Evolutionary conservation across 1,140 invertebrate genomes (phyloP), one percentile per base, ranked within the genome.

Genomic region (Cyclina sinensis): DNA sequence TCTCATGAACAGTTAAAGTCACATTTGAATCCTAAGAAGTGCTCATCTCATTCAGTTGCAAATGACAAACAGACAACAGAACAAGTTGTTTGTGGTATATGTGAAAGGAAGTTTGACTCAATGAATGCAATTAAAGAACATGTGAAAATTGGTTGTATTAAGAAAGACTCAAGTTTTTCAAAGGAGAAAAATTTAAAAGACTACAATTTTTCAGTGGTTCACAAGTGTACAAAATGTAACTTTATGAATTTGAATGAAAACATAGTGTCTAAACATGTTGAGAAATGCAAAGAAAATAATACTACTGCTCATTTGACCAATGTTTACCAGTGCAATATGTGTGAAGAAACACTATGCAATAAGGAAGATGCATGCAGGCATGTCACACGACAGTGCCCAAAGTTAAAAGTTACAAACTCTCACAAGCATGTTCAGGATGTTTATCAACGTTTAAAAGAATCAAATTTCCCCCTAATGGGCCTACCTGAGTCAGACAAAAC

Each of bases 301-400:
- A 5, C 14, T 5, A 43, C 30, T 30, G 85, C 74, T 65, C n/a
- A 51, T 12, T 24, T 87, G 11, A 51, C 54, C 12, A 46, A 35
- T 12, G 5, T 83, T 9, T 88, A 46, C 43, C 51, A 27, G 18
- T 88, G 86, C 62, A 39, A 46, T n/a, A 88, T 88, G 86, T 88
- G 86, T 76, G 5, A 30, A 32, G 68, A 88, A 57, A 21, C 79
- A 37, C 76, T 83, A 48, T 18, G 16, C 21, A 51, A 43, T 27
- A 59, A 59, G 21, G 86, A 88, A 43, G 46, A 65, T 57, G 65
- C 65, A 16, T 74, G 32, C 35, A n/a, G 70, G 27, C 86, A 88
- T 82, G 86, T 88, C 27, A 74, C 68, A 27, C 68, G 62, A 18
- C 79, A 76, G 35, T 88, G 86, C 46, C 65, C 86, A 27, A 70